Conservation (phyloP, 2,797 vertebrate species). For the Lutjanus argentimaculatus region DNA sequence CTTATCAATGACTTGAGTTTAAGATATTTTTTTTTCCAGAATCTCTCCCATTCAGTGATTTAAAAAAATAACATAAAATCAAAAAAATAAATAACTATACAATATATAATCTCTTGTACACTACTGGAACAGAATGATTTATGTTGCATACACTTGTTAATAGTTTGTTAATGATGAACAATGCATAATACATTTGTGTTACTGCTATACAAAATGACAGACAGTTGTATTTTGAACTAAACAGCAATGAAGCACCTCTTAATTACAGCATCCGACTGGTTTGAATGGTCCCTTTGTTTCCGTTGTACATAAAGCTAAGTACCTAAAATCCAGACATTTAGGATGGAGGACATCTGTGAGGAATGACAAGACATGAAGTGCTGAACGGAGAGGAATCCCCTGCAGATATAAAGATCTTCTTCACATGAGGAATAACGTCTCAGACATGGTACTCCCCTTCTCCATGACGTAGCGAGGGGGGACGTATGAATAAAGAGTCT, state of each 20-base stretch:
- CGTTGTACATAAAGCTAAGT: constrained; percentile 67
- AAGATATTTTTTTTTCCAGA: constrained; percentile 82
- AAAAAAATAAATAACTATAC: constrained; percentile 87
- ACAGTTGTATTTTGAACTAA: constrained; percentile 55
- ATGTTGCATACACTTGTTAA: constrained; percentile 87
- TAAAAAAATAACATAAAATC: constrained; percentile 61
- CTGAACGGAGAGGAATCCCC: constrained; percentile 60
- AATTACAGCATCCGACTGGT: constrained; percentile 60
- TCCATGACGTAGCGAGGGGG: constrained; percentile 53
- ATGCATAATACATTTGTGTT: constrained; percentile 83
- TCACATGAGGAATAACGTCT: constrained; percentile 54
- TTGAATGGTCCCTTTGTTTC: constrained; percentile 66
- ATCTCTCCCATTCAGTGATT: constrained; percentile 86
- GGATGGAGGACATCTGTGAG: constrained; percentile 41
- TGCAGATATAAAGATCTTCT: constrained; percentile 35
- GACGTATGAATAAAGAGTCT: constrained; percentile 68
- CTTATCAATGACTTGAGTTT: constrained; percentile 83
- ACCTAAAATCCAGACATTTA: constrained; percentile 47
- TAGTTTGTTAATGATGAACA: constrained; percentile 85
- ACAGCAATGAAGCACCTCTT: constrained; percentile 53
- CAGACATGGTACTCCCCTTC: constrained; percentile 59
- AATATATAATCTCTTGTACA: constrained; percentile 84
- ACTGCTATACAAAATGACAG: constrained; percentile 80
- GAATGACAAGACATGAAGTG: constrained; percentile 70
- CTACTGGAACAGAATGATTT: constrained; percentile 83